These are phyloP conservation scores for Isurus oxyrinchus DNA, from an alignment of 2,113 vertebrate genomes.

Conservation along the genomic window DNA sequence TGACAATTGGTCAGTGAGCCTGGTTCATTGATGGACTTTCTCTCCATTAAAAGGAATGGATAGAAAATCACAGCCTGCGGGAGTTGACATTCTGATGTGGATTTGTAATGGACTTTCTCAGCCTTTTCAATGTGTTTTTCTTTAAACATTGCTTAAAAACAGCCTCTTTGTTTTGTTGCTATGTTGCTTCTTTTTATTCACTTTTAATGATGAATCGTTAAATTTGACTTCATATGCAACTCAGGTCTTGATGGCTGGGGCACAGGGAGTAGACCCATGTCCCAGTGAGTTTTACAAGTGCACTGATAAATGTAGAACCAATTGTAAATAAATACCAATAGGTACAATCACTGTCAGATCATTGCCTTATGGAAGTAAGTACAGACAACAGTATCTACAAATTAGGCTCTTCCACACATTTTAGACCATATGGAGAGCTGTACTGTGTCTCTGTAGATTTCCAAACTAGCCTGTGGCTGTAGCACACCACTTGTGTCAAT, in stretches of 20 bases:
- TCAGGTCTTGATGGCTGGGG: background rate
- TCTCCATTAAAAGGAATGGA: background rate
- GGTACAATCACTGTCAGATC: background rate
- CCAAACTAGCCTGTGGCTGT: background rate
- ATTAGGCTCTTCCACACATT: background rate
- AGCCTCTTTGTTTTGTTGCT: background rate
- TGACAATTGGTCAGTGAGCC: background rate
- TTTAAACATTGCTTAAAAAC: background rate
- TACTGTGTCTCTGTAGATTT: background rate
- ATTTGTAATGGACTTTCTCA: background rate
- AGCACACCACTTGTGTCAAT: background rate
- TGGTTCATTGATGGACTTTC: background rate
- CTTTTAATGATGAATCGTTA: background rate
- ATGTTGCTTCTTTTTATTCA: background rate
- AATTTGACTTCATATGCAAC: background rate
- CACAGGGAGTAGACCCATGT: background rate
- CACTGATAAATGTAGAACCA: conserved; percentile 1
- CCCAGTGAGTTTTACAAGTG: background rate
- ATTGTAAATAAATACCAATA: background rate
- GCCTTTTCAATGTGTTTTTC: background rate
- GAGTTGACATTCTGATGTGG: background rate
- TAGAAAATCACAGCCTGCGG: background rate
- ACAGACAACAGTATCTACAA: background rate
- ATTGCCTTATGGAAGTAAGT: background rate
- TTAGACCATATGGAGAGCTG: background rate